Base-by-base conservation (phyloP, 2,888 invertebrate genomes). In the Epinotia nisella region DNA sequence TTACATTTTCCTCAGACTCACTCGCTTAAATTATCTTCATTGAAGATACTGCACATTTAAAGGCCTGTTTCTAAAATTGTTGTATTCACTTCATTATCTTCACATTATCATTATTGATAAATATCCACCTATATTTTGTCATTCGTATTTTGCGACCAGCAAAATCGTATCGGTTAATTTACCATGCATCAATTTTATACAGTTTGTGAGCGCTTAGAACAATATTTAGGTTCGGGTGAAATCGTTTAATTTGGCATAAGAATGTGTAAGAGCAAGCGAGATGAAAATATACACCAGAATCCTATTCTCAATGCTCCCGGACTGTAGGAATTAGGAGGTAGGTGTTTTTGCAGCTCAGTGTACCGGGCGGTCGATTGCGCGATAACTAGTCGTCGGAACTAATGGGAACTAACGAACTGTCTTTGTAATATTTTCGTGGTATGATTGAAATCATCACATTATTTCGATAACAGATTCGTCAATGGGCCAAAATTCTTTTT, bases 321-420 rank as follows among this genome's bases (percentile, higher is more conserved):
- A 45, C 15, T n/a, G 7, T 3, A 49, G 5, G 49, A 24, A n/a
- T n/a, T n/a, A 2, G 21, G 1, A 49, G 2, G n/a, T n/a, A 49
- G 49, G 4, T 15, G 61, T 55, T 70, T 61, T 19, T 15, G 55
- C 41, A 55, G 61, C 17, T 70, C 61, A 70, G 53, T 70, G 49
- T 70, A 70, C 69, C 69, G 4, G 59, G 21, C 69, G 71, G 74
- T 75, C 76, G 72, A 66, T 68, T 68, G 74, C 66, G 75, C 70
- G 83, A 84, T 87, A 85, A 85, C 82, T 80, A 83, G 84, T 83
- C 81, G 80, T 75, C 74, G 74, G 77, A 80, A 81, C 82, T 87
- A 87, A 86, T 86, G 86, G 83, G 80, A 79, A 76, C 78, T 79
- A 82, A 84, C 82, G 81, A 79, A 81, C 80, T 83, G 29, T 59